Percentiles rank a stretch among this genome's conserved stretches.
These are phyloP conservation scores for Siniperca obscura DNA, from an alignment of 2,797 vertebrate genomes.

Conservation along the genomic window DNA sequence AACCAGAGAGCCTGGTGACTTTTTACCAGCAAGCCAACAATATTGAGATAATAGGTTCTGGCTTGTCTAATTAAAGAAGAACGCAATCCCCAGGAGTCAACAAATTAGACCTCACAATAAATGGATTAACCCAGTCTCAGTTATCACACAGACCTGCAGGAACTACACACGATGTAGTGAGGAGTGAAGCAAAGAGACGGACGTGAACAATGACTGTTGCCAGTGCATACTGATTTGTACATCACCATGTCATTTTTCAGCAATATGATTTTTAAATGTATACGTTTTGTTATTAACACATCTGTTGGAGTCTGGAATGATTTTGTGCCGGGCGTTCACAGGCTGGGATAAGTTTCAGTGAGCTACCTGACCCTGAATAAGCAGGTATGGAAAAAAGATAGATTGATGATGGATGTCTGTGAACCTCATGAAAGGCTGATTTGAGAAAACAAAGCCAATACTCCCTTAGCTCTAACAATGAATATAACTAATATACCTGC, in stretches of 20 bases:
- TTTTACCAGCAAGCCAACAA: not conserved
- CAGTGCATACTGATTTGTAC: too few species aligned
- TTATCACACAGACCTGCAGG: too few species aligned
- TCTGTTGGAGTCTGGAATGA: not conserved
- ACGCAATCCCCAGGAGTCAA: constrained; percentile 11
- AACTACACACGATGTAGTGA: not conserved
- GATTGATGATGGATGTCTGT: too few species aligned
- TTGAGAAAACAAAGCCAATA: not conserved
- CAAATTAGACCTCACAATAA: not conserved
- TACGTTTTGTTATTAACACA: too few species aligned
- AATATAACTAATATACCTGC: not conserved
- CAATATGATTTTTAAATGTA: too few species aligned
- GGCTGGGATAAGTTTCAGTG: not conserved
- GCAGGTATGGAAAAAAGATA: too few species aligned
- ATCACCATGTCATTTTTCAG: too few species aligned
- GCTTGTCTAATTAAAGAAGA: constrained; percentile 45
- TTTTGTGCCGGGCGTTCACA: not conserved
- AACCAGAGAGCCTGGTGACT: not conserved
- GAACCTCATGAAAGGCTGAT: not conserved
- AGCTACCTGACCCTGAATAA: too few species aligned
- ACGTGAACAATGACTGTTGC: too few species aligned
- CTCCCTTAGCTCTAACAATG: not conserved
- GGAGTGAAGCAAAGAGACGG: too few species aligned
- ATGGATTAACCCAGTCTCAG: not conserved
- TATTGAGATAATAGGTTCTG: not conserved